Conservation (phyloP, 2,797 vertebrate genomes). For the Lemur catta region DNA sequence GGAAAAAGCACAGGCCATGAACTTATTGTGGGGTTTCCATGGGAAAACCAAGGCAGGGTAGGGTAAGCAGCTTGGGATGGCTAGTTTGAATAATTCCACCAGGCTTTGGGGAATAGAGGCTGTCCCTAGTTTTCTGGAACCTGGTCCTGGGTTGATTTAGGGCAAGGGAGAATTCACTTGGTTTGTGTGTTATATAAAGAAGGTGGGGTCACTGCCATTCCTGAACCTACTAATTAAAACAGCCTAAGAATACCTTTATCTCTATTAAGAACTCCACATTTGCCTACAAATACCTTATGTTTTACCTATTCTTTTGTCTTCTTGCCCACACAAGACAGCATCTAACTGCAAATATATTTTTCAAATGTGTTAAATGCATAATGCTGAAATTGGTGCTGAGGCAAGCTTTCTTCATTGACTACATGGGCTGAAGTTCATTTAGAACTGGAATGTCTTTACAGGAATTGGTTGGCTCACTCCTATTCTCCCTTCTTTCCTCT, state of each 20-base stretch:
- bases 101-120: not conserved
- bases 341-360: not conserved
- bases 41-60: not conserved
- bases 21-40: not conserved
- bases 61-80: not conserved
- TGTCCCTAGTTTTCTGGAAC: not conserved
- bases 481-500: not conserved
- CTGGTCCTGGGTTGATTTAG: not conserved
- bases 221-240: constrained; percentile 1
- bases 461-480: not conserved
- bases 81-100: not conserved
- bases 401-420: not conserved
- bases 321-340: not conserved
- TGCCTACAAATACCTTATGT: not conserved
- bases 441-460: not conserved
- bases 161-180: not conserved
- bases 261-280: not conserved
- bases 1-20: not conserved
- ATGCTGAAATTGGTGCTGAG: not conserved
- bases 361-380: not conserved
- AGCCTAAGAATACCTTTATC: not conserved
- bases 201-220: not conserved
- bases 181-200: not conserved
- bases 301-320: not conserved
- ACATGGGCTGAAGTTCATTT: not conserved